Evolutionary conservation across 2,113 vertebrate genomes (phyloP).

Genomic region (Anolis carolinensis): DNA sequence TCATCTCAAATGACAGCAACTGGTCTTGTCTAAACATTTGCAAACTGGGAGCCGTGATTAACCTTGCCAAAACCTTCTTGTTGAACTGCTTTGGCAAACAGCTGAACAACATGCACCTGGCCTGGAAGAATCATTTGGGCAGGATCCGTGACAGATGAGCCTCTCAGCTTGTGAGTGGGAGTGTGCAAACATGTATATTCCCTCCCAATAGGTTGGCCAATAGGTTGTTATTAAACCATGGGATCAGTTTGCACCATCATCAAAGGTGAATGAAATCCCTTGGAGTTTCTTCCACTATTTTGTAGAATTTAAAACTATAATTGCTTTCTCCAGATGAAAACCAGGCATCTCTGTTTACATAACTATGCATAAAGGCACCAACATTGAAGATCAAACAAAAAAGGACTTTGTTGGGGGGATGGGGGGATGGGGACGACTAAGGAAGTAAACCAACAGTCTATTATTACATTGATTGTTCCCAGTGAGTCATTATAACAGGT

Average conservation of each 20-base stretch:
- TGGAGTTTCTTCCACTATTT: background rate
- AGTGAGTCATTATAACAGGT: background rate
- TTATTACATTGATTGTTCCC: slow-evolving; percentile 14
- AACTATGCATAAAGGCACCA: background rate
- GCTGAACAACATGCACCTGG: background rate
- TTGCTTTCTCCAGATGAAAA: background rate
- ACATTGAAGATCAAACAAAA: background rate
- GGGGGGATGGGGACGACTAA: background rate
- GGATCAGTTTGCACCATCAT: background rate
- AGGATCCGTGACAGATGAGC: background rate
- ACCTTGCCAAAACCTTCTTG: slow-evolving; percentile 43
- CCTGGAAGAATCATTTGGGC: background rate
- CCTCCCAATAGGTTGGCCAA: background rate
- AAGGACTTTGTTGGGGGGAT: background rate
- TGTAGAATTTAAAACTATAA: background rate
- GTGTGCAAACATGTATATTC: background rate
- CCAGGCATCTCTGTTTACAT: background rate
- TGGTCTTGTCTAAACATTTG: slow-evolving; percentile 50
- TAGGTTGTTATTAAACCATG: background rate
- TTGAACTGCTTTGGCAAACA: slow-evolving; percentile 14
- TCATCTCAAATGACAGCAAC: slow-evolving; percentile 24
- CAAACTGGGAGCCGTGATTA: slow-evolving; percentile 32
- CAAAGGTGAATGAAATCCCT: background rate
- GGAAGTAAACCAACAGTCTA: slow-evolving; percentile 6
- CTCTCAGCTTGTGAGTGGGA: background rate